Conservation (phyloP, 2,797 vertebrate genomes). For the Taeniopygia guttata region DNA sequence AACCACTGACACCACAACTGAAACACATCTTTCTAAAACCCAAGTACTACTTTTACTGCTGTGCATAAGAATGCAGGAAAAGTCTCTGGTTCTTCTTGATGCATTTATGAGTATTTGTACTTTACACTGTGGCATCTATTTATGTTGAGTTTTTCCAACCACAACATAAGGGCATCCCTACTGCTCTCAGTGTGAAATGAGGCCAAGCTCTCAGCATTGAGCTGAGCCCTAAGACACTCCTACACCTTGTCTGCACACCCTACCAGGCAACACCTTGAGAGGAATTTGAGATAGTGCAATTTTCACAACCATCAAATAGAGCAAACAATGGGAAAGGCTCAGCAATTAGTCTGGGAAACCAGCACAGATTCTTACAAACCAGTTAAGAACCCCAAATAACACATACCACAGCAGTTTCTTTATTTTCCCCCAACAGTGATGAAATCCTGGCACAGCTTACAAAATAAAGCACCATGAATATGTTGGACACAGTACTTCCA, state of each 20-base stretch:
- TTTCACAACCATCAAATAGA: neutral
- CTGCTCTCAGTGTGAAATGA: neutral
- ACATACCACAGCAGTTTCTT: neutral
- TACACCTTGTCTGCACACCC: neutral
- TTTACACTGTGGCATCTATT: neutral
- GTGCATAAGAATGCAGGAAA: neutral
- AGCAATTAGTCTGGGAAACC: neutral
- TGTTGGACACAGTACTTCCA: neutral
- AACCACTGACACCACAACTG: neutral
- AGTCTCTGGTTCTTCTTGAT: neutral
- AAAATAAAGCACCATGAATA: neutral
- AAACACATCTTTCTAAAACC: conserved; percentile 10
- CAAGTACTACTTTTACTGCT: neutral
- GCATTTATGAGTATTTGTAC: neutral
- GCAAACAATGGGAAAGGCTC: neutral
- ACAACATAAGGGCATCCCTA: neutral
- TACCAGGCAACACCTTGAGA: neutral
- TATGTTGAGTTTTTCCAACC: neutral
- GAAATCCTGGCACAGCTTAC: neutral
- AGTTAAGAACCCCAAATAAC: neutral
- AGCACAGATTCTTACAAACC: neutral
- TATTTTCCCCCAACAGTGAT: neutral
- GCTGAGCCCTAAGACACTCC: neutral
- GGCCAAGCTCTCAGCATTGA: neutral
- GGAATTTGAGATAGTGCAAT: neutral